Conservation (phyloP, 2,797 vertebrate species). For the Enteromius argenteus region DNA sequence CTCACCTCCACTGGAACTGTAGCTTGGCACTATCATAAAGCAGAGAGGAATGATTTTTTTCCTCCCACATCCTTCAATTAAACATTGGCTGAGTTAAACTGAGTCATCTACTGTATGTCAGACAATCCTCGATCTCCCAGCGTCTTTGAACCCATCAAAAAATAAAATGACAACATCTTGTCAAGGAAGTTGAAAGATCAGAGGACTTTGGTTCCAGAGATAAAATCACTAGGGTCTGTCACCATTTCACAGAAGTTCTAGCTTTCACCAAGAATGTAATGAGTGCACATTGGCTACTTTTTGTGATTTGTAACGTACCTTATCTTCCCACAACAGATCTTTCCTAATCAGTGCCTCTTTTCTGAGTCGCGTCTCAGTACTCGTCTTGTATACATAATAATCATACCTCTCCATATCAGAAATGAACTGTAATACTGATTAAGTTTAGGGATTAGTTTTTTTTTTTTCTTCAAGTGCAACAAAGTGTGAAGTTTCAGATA, state of each 20-base stretch:
- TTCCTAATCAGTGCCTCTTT: constrained; percentile 36
- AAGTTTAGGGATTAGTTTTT: constrained; percentile 58
- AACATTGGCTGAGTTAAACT: constrained; percentile 69
- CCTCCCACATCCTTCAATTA: constrained; percentile 75
- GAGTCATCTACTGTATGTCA: constrained; percentile 68
- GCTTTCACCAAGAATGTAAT: constrained; percentile 68
- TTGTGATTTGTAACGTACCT: constrained; percentile 29
- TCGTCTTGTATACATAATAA: constrained; percentile 27
- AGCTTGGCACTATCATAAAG: background rate
- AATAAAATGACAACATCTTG: constrained; percentile 75
- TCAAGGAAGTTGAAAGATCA: constrained; percentile 77
- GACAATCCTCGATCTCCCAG: constrained; percentile 69
- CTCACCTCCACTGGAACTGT: constrained; percentile 19
- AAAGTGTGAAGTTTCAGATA: constrained; percentile 77
- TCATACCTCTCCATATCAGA: constrained; percentile 22
- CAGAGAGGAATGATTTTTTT: constrained; percentile 58
- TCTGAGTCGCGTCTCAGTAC: constrained; percentile 8
- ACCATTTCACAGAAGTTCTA: constrained; percentile 70
- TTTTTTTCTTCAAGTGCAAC: constrained; percentile 48
- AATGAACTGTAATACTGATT: constrained; percentile 28
- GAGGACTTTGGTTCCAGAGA: constrained; percentile 70
- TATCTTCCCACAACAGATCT: constrained; percentile 50
- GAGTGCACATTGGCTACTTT: constrained; percentile 32
- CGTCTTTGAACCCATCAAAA: constrained; percentile 68
- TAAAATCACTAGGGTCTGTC: constrained; percentile 73